Base-by-base conservation (phyloP, 2,113 vertebrate genomes). In the Furnarius figulus region DNA sequence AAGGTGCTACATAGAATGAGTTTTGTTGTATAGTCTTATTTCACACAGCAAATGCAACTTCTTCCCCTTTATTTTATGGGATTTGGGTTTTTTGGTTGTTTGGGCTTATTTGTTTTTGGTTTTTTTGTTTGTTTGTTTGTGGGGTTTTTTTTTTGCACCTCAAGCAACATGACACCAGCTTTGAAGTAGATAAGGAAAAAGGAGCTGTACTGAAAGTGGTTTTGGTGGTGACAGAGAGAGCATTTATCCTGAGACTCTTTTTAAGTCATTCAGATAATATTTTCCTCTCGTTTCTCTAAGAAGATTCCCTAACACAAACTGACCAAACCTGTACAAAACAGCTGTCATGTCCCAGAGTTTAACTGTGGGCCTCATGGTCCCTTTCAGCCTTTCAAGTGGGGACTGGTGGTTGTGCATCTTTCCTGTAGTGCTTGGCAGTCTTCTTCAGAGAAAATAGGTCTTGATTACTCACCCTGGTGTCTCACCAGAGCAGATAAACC, bases 211-310 rank as follows among this genome's bases (percentile, higher is more conserved):
- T 55, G 39, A 59, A 33, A 74, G n/a, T 37, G 13, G 23, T 76
- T 68, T 85, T 84, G 19, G 6, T 70, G 25, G 7, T 84, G 42
- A 66, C 20, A 42, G 40, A 53, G 35, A 24, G 35, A 80, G n/a
- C 0, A 0, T 2, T 14, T 85, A 6, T 67, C 33, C 5, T 27
- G 14, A 50, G 21, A 17, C 8, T 74, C 7, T 37, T 81, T 59
- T 33, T 23, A 59, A 72, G 16, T 30, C 5, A 68, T 55, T 46
- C 59, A 76, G n/a, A 42, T 20, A 70, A 79, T 24, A 3, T 21
- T 30, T 77, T 70, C 11, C 78, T 15, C 53, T 9, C 17, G 8
- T 70, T 90, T 83, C 21, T 44, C 20, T 56, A 35, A 28, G 23
- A 10, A 79, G 8, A 56, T 8, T 37, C 7, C 22, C 59, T 46